Conservation (phyloP, 2,113 vertebrate species). For the Argyrosomus japonicus region DNA sequence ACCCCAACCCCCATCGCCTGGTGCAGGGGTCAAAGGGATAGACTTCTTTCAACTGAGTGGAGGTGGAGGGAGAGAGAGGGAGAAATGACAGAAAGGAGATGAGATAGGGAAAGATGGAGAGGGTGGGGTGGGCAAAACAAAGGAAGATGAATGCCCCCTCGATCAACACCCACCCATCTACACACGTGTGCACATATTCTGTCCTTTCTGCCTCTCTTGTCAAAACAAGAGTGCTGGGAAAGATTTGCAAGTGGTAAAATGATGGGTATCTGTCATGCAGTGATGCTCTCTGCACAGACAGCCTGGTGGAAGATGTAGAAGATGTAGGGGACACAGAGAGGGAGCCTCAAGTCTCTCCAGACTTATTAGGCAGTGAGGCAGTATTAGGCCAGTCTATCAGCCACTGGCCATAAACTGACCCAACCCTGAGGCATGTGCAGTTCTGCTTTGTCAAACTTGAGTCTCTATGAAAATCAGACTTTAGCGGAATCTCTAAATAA, state of each 20-base stretch:
- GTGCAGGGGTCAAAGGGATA: constrained; percentile 66
- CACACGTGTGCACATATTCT: constrained; percentile 3
- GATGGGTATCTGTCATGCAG: constrained; percentile 69
- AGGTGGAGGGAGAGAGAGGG: constrained; percentile 19
- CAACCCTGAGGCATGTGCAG: constrained; percentile 49
- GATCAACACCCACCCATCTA: constrained; percentile 38
- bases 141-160: constrained; percentile 41
- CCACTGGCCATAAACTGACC: constrained; percentile 60
- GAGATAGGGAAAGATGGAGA: constrained; percentile 35
- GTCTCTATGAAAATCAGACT: constrained; percentile 19
- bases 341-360: constrained; percentile 59
- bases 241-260: constrained; percentile 63
- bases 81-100: constrained; percentile 33
- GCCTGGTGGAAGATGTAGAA: constrained; percentile 62
- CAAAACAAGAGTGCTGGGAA: constrained; percentile 47
- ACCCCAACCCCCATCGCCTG: constrained; percentile 27
- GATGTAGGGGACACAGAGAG: constrained; percentile 61
- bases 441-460: constrained; percentile 35
- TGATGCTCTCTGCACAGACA: constrained; percentile 48
- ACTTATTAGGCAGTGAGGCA: constrained; percentile 70
- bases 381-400: constrained; percentile 60
- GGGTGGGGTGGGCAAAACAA: constrained; percentile 42
- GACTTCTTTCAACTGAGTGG: constrained; percentile 26
- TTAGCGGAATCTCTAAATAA: constrained; percentile 22
- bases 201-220: constrained; percentile 41